Percentiles rank a stretch among this genome's conserved stretches.
Evolutionary conservation across 1,140 invertebrate genomes (phyloP).

Genomic region (Harlomillsia oculata): DNA sequence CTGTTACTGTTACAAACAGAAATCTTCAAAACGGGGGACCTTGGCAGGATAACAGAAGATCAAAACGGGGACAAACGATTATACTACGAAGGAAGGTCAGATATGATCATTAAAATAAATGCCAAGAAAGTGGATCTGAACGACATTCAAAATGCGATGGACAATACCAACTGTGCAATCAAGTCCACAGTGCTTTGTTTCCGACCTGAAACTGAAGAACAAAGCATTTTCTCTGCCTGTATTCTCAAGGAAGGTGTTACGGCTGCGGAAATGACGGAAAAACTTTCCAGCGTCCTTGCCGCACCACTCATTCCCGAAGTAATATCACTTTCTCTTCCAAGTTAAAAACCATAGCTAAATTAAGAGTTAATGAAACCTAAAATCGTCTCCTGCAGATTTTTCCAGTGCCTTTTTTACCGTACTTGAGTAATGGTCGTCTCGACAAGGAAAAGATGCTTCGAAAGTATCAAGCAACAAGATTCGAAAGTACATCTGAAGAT

Average conservation of each 20-base stretch:
- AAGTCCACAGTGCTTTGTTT: no score
- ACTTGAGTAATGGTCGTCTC: background rate
- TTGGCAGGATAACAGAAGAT: background rate
- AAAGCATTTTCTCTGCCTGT: background rate
- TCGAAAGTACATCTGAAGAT: background rate
- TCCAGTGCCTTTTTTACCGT: background rate
- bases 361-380: background rate
- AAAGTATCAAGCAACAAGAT: background rate
- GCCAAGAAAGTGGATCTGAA: background rate
- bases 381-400: background rate
- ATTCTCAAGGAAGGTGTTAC: conserved; percentile 2
- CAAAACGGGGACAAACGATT: background rate
- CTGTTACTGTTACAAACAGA: background rate
- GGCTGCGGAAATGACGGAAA: background rate
- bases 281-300: background rate
- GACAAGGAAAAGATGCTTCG: background rate
- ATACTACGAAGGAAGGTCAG: conserved; percentile 4
- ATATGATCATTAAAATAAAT: background rate
- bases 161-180: background rate
- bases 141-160: background rate
- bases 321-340: background rate
- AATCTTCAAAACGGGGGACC: background rate
- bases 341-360: background rate
- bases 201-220: no score
- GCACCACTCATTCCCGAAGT: background rate